Conservation (phyloP, 2,113 vertebrate genomes). For the Diadophis punctatus region DNA sequence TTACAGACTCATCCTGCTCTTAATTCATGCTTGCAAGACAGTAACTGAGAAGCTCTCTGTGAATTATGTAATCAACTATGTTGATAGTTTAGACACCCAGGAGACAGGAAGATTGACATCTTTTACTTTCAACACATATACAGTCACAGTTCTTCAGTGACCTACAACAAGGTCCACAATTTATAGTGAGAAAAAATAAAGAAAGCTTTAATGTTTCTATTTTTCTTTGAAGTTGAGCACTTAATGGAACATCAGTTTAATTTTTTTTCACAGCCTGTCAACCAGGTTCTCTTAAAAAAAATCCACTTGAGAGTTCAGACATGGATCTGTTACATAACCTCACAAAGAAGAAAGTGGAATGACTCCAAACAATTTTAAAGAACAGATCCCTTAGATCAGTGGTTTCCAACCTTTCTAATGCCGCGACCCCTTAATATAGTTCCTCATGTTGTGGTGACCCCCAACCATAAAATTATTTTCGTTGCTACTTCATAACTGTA, state of each 20-base stretch:
- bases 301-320: slow-evolving; percentile 1
- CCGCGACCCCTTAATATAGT: no score
- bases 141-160: background rate
- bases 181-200: slow-evolving; percentile 15
- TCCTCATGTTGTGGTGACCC: no score
- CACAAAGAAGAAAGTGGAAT: background rate
- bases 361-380: background rate
- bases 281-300: background rate
- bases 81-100: background rate
- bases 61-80: background rate
- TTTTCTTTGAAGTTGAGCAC: slow-evolving; percentile 21
- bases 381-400: background rate
- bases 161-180: slow-evolving; percentile 2
- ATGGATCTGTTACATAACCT: slow-evolving; percentile 1
- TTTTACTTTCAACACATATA: slow-evolving; percentile 8
- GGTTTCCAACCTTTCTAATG: no score
- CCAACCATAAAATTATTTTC: no score
- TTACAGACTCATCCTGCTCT: background rate
- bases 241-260: slow-evolving; percentile 22
- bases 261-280: slow-evolving; percentile 18
- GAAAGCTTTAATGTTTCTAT: slow-evolving; percentile 1
- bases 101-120: background rate
- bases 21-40: background rate
- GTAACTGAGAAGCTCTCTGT: background rate
- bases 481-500: no score